Conservation (phyloP, 2,113 vertebrate species). For the Petaurus breviceps region DNA sequence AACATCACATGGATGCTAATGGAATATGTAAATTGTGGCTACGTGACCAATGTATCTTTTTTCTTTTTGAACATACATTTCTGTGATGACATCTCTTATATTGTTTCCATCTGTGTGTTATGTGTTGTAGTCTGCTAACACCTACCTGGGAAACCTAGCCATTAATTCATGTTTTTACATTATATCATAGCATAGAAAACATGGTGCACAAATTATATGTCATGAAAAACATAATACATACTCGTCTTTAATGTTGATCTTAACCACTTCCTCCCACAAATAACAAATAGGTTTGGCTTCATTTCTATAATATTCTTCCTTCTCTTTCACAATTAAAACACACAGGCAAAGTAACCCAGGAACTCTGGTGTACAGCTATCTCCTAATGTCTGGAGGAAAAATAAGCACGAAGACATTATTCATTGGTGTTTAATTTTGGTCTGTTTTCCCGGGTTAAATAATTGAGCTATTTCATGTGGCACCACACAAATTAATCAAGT, state of each 20-base stretch:
- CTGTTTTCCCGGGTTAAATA: not conserved
- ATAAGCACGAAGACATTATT: not conserved
- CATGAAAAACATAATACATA: not conserved
- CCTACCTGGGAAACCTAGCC: not conserved
- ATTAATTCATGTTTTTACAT: not conserved
- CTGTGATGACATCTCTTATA: not conserved
- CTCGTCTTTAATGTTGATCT: not conserved
- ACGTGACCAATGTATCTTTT: not conserved
- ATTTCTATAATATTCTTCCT: not conserved
- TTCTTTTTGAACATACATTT: not conserved
- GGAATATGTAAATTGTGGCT: not conserved
- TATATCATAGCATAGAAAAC: not conserved
- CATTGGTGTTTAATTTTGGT: not conserved
- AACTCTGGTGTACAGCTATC: not conserved
- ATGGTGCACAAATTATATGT: not conserved
- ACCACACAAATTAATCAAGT: not conserved
- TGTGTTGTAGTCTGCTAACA: not conserved
- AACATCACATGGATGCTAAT: not conserved
- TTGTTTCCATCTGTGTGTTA: not conserved
- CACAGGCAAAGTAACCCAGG: not conserved
- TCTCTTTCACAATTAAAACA: not conserved
- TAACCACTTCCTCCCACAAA: not conserved
- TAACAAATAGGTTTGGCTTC: rapidly evolving
- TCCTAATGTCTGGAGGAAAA: not conserved
- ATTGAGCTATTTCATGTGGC: not conserved